Percentiles rank a stretch among this genome's conserved stretches.
Conservation (phyloP, 2,888 invertebrate genomes). For the Papilio gigon region DNA sequence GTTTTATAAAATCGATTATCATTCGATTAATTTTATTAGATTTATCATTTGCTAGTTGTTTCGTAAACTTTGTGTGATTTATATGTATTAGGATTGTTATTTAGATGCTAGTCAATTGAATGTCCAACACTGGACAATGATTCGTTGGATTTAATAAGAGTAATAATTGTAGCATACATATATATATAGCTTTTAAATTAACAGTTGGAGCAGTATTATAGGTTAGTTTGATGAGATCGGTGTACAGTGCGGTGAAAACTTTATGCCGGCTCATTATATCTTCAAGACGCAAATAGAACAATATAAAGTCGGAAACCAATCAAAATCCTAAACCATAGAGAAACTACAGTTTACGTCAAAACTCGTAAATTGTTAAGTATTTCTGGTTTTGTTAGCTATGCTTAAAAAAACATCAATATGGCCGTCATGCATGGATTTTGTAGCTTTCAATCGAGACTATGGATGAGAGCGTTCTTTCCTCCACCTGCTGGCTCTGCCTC, state of each 20-base stretch:
- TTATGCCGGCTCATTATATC: neutral
- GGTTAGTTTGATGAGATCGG: constrained; percentile 74
- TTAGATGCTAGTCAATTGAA: constrained; percentile 81
- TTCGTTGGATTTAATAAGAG: constrained; percentile 64
- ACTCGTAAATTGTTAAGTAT: too few species aligned
- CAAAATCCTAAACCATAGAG: too few species aligned
- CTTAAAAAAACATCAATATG: too few species aligned
- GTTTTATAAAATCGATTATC: constrained; percentile 2
- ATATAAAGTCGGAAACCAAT: too few species aligned
- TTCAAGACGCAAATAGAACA: too few species aligned
- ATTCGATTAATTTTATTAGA: neutral
- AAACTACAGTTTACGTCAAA: too few species aligned
- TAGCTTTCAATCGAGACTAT: too few species aligned
- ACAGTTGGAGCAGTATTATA: constrained; percentile 79
- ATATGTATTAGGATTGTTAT: constrained; percentile 55
- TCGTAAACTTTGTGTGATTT: constrained; percentile 33
- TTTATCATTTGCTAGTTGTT: constrained; percentile 4
- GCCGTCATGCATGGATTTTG: too few species aligned
- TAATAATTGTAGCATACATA: constrained; percentile 61
- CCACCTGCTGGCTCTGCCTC: too few species aligned
- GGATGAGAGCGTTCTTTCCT: too few species aligned
- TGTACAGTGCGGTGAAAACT: constrained; percentile 44
- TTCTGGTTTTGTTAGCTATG: too few species aligned
- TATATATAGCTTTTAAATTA: constrained; percentile 62
- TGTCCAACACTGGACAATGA: constrained; percentile 66